phyloP scores from a whole-genome alignment of 1,140 invertebrate species.

The Helicorthomorpha holstii region DNA sequence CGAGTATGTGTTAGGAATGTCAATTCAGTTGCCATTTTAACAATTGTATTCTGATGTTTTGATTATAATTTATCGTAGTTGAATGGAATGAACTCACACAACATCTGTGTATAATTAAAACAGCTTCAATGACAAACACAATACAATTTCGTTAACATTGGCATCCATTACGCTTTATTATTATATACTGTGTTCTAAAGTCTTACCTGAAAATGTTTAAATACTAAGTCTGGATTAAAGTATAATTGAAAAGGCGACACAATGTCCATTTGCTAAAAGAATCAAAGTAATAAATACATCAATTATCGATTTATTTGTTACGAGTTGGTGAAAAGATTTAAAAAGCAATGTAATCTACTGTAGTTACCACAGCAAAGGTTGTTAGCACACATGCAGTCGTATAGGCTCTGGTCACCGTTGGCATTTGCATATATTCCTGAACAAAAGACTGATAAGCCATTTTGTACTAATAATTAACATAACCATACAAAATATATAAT shows the following conservation, averaged over 20 bases:
- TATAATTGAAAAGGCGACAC: slow-evolving; percentile 96
- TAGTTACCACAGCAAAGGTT: slow-evolving; percentile 75
- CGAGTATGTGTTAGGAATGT: not conserved
- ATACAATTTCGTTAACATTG: not conserved
- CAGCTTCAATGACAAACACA: not conserved
- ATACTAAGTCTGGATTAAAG: slow-evolving; percentile 92
- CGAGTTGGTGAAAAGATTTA: not conserved
- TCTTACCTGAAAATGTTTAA: slow-evolving; percentile 71
- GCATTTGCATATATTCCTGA: slow-evolving; percentile 82
- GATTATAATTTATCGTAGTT: not conserved
- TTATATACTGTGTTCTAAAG: too few species aligned
- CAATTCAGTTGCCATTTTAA: not conserved
- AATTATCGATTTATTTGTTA: not conserved
- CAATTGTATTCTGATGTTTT: not conserved
- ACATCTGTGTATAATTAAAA: not conserved
- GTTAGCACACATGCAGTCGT: slow-evolving; percentile 95
- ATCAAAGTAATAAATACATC: slow-evolving; percentile 17
- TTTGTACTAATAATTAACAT: too few species aligned
- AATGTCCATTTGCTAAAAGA: slow-evolving; percentile 85
- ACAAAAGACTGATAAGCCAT: slow-evolving; percentile 7
- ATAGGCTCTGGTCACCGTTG: slow-evolving; percentile 87
- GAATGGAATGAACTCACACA: not conserved
- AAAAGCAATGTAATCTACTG: not conserved
- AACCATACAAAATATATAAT: too few species aligned
- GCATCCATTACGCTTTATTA: too few species aligned